A percentile compares a stretch with the other conserved stretches of the same genome.
Evolutionary conservation across 1,140 invertebrate species (phyloP).

Genomic region (Lasaia peninsularis): DNA sequence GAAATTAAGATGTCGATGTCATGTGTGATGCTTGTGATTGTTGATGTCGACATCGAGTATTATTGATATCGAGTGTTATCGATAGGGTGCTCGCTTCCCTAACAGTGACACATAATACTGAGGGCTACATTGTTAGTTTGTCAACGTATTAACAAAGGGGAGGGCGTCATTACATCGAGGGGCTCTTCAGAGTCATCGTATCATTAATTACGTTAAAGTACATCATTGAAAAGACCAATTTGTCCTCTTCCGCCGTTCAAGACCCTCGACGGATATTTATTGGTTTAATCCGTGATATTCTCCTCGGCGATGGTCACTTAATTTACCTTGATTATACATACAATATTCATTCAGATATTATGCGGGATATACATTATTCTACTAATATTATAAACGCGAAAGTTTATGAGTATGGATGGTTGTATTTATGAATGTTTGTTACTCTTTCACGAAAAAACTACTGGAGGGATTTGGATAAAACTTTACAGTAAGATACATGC

Average conservation of each 20-base stretch:
- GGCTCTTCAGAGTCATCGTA: constrained; percentile 3
- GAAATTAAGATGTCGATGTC: too few relatives aligned
- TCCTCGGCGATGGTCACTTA: not conserved
- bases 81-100: not conserved
- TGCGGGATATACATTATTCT: too few relatives aligned
- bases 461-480: too few relatives aligned
- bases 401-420: too few relatives aligned
- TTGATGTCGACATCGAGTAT: too few relatives aligned
- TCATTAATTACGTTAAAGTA: constrained; percentile 43
- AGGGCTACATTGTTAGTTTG: not conserved
- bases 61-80: too few relatives aligned
- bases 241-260: constrained; percentile 46
- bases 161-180: constrained; percentile 5
- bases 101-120: constrained; percentile 4
- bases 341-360: not conserved
- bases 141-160: constrained; percentile 4
- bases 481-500: too few relatives aligned
- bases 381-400: too few relatives aligned
- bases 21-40: too few relatives aligned
- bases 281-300: not conserved
- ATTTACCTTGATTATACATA: not conserved
- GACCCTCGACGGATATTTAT: constrained; percentile 27
- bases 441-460: too few relatives aligned
- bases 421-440: too few relatives aligned
- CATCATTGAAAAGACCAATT: constrained; percentile 57